These are phyloP conservation scores for Hemibates koningsi DNA, from an alignment of 2,113 vertebrate genomes.

Conservation along the genomic window DNA sequence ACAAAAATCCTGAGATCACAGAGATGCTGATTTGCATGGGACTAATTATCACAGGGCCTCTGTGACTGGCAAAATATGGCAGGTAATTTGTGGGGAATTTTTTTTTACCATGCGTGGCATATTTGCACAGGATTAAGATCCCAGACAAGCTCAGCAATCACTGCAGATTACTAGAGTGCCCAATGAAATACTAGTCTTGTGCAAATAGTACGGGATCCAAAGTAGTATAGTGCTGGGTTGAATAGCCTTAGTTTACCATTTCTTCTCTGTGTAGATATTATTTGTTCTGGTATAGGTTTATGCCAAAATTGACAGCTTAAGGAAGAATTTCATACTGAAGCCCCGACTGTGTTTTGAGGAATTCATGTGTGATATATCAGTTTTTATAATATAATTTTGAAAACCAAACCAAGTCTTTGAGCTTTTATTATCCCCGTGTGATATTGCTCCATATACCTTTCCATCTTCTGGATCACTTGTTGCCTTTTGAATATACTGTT, in stretches of 20 bases:
- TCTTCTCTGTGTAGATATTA: neutral
- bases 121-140: neutral
- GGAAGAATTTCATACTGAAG: neutral
- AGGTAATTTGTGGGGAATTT: neutral
- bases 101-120: neutral
- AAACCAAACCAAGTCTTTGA: neutral
- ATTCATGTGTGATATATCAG: neutral
- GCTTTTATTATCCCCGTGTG: constrained; percentile 17
- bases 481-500: constrained; percentile 34
- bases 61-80: neutral
- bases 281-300: neutral
- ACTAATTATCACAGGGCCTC: neutral
- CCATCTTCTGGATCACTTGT: constrained; percentile 2
- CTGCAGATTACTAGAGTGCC: neutral
- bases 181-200: neutral
- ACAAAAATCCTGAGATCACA: neutral
- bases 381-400: neutral
- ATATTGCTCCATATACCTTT: neutral
- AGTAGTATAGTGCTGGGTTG: neutral
- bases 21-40: neutral
- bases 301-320: neutral
- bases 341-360: neutral
- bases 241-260: neutral
- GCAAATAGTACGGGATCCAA: neutral
- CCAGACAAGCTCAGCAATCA: neutral